Evolutionary conservation across 2,113 vertebrate genomes (phyloP), one percentile per base, ranked within the genome.

Genomic region (Recurvirostra avosetta): DNA sequence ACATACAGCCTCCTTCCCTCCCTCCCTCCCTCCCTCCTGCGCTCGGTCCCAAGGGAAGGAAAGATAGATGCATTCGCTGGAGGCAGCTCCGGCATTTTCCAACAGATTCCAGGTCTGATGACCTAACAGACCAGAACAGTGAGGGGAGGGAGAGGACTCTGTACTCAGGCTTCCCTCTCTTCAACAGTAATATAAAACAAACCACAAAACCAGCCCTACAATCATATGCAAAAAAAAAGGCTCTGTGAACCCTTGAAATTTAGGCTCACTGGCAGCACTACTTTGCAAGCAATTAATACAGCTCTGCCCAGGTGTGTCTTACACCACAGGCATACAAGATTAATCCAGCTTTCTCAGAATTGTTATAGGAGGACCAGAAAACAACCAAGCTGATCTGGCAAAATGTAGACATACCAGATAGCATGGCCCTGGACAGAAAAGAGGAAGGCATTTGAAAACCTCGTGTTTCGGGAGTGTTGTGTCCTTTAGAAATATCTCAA

Each of bases 401-500:
- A 72, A 84, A 71, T 5, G 7, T 43, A 71, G 58, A 68, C 4
- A 1, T 29, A 43, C 26, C 65, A 65, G 68, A 85, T 20, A n/a
- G 3, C 30, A 56, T 12, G 29, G 56, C 34, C 15, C 34, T 45
- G 23, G 36, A 41, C 5, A 92, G 84, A 81, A 89, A 72, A 74
- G 58, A 90, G 43, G 43, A 49, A n/a, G 40, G 43, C 76, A 65
- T 91, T 63, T 87, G 83, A 63, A 96, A 96, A 81, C 56, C 30
- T 86, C 43, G 29, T 75, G n/a, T 81, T 94, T 72, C 72, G 34
- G 30, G 52, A 92, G 10, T 3, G 3, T 65, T 82, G 34, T 76
- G 90, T 82, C 66, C 80, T 81, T 92, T 96, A 61, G 68, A 94
- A 95, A 78, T 65, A 67, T 53, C 87, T 96, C 89, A 97, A 96